Evolutionary conservation across 2,797 vertebrate species (phyloP), one percentile per base, ranked within the genome.

Genomic region (Enteromius treurensis): DNA sequence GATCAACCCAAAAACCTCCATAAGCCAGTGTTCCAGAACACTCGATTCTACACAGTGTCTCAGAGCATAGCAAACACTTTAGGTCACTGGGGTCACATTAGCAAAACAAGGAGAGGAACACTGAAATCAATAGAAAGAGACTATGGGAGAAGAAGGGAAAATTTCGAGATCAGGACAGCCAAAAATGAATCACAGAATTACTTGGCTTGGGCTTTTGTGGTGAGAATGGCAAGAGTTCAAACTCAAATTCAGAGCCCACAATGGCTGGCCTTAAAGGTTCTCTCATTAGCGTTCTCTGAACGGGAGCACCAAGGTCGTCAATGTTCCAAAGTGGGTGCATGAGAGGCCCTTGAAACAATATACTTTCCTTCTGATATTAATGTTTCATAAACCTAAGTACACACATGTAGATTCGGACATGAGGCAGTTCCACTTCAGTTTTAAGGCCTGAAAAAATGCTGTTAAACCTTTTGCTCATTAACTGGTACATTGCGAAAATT

Each of bases 231-330:
- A 92, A 93, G 93, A 91, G 91, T 90, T 91, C 85, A 77, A 89
- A 86, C 90, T 89, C 90, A 88, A 90, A 92, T 91, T 92, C 92
- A 91, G 90, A 93, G 91, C 92, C 93, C 93, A 91, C 92, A 94
- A 94, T 91, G 92, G 92, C 92, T 93, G 92, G 92, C 90, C 90
- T 94, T 90, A 92, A 93, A 92, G 90, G 91, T 92, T 93, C 92
- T 92, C 93, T 94, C 92, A 93, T 94, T 94, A 94, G 91, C 90
- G 88, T 90, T 88, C 90, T 90, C 81, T 82, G 62, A 83, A 84
- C 67, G 47, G 91, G 90, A 92, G 91, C 86, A 51, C 81, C 45
- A 77, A 58, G 81, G 69, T 86, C 55, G 26, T 77, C 29, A 71
- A 55, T 37, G 62, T 29, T 74, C 37, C 40, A 58, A 68, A 86